Evolutionary conservation across 2,888 invertebrate species (phyloP).

Genomic region (Drosophila peninsularis): DNA sequence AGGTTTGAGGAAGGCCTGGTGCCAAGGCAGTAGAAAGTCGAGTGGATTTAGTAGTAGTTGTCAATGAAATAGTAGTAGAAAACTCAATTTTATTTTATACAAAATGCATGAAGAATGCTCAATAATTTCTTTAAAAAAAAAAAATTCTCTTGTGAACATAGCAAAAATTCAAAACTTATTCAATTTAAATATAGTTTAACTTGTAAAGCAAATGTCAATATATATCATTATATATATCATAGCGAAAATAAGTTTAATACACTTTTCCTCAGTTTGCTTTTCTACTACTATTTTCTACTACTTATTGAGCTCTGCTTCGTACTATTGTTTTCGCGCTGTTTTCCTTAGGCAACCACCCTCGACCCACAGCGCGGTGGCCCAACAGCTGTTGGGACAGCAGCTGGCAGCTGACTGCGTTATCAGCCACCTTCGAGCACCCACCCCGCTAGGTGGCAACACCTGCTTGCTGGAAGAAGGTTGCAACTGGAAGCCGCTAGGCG

Average conservation of each 20-base stretch:
- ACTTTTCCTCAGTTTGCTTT: too few species aligned
- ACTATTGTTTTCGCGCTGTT: not conserved
- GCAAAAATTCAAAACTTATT: not conserved
- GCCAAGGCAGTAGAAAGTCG: conserved; percentile 20
- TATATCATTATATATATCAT: too few species aligned
- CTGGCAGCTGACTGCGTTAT: conserved; percentile 62
- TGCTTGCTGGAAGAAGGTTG: conserved; percentile 57
- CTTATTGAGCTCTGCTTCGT: not conserved
- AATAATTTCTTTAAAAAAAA: too few species aligned
- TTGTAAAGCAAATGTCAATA: not conserved
- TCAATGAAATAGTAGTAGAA: not conserved
- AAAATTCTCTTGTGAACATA: not conserved
- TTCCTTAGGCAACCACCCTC: not conserved
- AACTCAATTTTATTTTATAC: not conserved
- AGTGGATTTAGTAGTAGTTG: conserved; percentile 1
- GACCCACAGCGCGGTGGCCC: not conserved
- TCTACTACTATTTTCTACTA: not conserved
- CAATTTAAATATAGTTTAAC: not conserved
- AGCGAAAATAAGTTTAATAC: too few species aligned
- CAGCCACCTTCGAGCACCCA: conserved; percentile 20
- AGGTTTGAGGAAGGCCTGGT: not conserved
- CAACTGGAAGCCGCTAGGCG: conserved; percentile 64
- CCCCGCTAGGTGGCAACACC: conserved; percentile 17
- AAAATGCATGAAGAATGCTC: not conserved
- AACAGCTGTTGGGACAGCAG: conserved; percentile 65